Base-by-base conservation (phyloP, 2,888 invertebrate genomes). In the Chloroclysta siterata region DNA sequence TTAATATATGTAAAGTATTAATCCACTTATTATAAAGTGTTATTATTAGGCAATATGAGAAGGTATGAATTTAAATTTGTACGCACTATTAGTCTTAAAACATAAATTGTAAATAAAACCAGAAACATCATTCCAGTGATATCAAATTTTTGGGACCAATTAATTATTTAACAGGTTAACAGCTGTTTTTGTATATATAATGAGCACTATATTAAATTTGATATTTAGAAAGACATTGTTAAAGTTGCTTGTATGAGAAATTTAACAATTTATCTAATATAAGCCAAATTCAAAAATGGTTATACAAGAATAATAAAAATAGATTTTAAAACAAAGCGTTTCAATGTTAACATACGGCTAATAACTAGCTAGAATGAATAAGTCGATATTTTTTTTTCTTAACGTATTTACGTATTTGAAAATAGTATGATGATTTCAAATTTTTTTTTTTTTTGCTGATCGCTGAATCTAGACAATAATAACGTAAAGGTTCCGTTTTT, bases 1-100 rank as follows among this genome's bases (percentile, higher is more conserved):
- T 41, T 44, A 51, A 74, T 77, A 80, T 74, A 47, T 70, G 62
- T 76, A 68, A 53, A 63, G 22, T 65, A 60, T 62, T 65, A 36
- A 14, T 59, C 51, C 54, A 70, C 68, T 33, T 33, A 39, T 68
- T 70, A 36, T 53, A 63, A 70, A 47, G 55, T 71, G 65, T 66
- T 66, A 67, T 66, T 66, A 67, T 33, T 69, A 65, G 51, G n/a
- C 41, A 46, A 48, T 39, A 44, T 44, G 10, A 50, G 60, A 41
- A 36, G 48, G 46, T 62, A 55, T 51, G 36, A 51, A 62, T 48
- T 14, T 51, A 65, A 46, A 15, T 53, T 60, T 56, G 51, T 8
- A 69, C 47, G 59, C 57, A 60, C 36, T 64, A 57, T 54, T 51
- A 52, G 14, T 48, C 36, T 50, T 46, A 48, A 51, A 44, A 8